Conservation (phyloP, 2,888 invertebrate species). For the Scelioninae gen. 1 region DNA sequence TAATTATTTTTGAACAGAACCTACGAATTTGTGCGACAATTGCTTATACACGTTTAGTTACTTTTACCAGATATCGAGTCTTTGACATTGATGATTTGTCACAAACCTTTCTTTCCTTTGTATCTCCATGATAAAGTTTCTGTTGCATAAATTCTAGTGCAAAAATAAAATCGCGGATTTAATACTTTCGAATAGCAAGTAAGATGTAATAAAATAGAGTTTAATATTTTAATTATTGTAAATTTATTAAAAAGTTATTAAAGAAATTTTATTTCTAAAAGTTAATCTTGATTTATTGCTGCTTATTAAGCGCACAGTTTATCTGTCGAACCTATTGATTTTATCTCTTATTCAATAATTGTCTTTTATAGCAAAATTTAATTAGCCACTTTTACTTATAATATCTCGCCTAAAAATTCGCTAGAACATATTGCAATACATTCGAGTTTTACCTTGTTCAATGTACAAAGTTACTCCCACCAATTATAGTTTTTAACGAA, state of each 20-base stretch:
- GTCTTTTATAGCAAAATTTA: background rate
- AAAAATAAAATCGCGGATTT: constrained; percentile 40
- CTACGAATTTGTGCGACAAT: constrained; percentile 35
- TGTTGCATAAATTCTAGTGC: constrained; percentile 64
- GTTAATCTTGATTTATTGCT: constrained; percentile 60
- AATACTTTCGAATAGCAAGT: constrained; percentile 59
- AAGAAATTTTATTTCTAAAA: constrained; percentile 63
- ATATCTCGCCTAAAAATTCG: constrained; percentile 12
- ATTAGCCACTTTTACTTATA: constrained; percentile 7
- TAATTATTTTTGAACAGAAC: constrained; percentile 45
- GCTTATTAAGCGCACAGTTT: constrained; percentile 1
- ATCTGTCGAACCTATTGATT: too few relatives aligned
- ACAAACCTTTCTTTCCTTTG: constrained; percentile 7
- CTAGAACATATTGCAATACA: constrained; percentile 31
- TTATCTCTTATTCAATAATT: too few relatives aligned
- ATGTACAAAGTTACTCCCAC: constrained; percentile 27
- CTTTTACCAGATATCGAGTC: background rate
- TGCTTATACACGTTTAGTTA: constrained; percentile 13
- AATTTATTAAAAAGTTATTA: constrained; percentile 67
- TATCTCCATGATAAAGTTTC: constrained; percentile 42
- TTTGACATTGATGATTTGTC: constrained; percentile 7
- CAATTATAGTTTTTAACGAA: constrained; percentile 40
- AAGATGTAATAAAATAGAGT: constrained; percentile 64
- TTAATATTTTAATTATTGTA: constrained; percentile 66
- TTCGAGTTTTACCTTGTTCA: constrained; percentile 25